A percentile compares a stretch with the other conserved stretches of the same genome.
phyloP scores from a whole-genome alignment of 2,888 invertebrate species.

The Drosophila monieri region DNA sequence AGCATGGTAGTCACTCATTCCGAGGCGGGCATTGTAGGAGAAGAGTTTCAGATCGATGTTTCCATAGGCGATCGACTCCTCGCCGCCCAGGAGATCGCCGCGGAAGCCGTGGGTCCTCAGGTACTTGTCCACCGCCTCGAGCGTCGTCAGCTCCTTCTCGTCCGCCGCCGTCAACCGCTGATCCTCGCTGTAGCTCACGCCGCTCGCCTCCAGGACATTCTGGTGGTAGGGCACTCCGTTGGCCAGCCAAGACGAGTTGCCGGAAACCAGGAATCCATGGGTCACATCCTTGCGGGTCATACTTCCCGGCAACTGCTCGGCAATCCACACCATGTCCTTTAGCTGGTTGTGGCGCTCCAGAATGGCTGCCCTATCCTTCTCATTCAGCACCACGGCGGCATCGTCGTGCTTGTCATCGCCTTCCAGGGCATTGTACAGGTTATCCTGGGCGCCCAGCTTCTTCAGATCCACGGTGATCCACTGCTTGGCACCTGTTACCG shows the following conservation, averaged over 20 bases:
- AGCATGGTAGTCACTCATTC: slow-evolving; percentile 82
- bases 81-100: slow-evolving; percentile 82
- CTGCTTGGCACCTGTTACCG: slow-evolving; percentile 93
- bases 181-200: slow-evolving; percentile 70
- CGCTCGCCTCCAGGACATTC: slow-evolving; percentile 78
- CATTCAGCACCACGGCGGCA: slow-evolving; percentile 64
- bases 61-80: slow-evolving; percentile 83
- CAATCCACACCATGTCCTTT: slow-evolving; percentile 86
- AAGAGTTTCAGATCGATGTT: slow-evolving; percentile 84
- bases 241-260: slow-evolving; percentile 87
- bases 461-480: slow-evolving; percentile 93
- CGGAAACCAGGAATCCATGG: slow-evolving; percentile 85
- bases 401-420: slow-evolving; percentile 75
- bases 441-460: slow-evolving; percentile 79
- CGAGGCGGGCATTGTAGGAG: slow-evolving; percentile 80
- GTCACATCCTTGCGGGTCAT: slow-evolving; percentile 87
- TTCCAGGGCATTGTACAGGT: slow-evolving; percentile 66
- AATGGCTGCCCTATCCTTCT: slow-evolving; percentile 73
- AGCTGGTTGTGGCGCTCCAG: slow-evolving; percentile 68
- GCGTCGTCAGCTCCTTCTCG: slow-evolving; percentile 75
- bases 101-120: slow-evolving; percentile 82
- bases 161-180: slow-evolving; percentile 65
- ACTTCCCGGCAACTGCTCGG: slow-evolving; percentile 91
- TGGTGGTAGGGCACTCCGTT: slow-evolving; percentile 82
- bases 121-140: slow-evolving; percentile 81